phyloP scores from a whole-genome alignment of 2,113 vertebrate species.

The Mellivora capensis region DNA sequence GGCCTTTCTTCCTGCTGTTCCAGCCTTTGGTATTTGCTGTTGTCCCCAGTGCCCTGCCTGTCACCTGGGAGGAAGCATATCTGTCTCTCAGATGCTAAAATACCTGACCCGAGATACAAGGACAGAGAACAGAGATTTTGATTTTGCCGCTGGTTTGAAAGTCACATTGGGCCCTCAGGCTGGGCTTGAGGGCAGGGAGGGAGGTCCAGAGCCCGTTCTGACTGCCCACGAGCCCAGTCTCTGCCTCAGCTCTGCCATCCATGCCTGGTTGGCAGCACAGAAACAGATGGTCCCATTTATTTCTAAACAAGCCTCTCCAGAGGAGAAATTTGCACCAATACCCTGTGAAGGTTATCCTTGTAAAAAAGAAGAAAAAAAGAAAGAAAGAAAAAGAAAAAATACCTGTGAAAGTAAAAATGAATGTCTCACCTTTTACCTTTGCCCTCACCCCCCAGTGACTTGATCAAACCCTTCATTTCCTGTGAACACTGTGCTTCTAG shows the following conservation, averaged over 20 bases:
- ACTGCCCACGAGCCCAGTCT: background rate
- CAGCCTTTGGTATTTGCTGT: background rate
- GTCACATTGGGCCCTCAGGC: background rate
- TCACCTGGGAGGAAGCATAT: background rate
- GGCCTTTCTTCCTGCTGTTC: background rate
- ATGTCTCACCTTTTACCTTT: background rate
- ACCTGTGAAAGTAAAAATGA: background rate
- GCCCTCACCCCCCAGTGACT: background rate
- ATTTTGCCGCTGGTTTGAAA: background rate
- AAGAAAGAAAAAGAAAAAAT: background rate
- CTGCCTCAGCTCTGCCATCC: background rate
- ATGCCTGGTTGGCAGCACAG: background rate
- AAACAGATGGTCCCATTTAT: background rate
- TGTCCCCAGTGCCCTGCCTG: background rate
- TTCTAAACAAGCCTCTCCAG: background rate
- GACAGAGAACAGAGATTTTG: no score
- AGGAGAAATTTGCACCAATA: background rate
- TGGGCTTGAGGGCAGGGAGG: background rate
- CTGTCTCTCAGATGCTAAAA: background rate
- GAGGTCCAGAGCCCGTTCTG: background rate
- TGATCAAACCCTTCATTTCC: background rate
- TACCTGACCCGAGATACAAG: background rate
- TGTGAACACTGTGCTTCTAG: background rate
- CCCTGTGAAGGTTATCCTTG: background rate
- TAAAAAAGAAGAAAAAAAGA: background rate